Percentiles rank a stretch among this genome's conserved stretches.
Conservation (phyloP, 1,140 invertebrate genomes). For the Plutomurus gul region DNA sequence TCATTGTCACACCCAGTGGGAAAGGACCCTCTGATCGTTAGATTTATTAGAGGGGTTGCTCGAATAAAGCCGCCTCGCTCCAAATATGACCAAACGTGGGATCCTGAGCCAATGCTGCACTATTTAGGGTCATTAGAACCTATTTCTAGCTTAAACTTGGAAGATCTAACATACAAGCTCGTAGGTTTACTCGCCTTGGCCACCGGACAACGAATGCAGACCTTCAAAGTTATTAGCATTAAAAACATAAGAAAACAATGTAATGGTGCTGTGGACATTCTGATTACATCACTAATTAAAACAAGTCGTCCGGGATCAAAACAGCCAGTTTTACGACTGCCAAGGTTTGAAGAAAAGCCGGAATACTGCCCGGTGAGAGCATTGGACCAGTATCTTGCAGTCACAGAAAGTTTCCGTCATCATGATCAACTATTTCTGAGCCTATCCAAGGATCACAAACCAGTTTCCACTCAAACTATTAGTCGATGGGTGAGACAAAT, state of each 20-base stretch:
- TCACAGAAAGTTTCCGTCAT: not conserved
- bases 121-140: too few relatives aligned
- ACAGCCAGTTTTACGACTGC: not conserved
- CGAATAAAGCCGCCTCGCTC: too few relatives aligned
- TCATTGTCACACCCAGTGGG: too few relatives aligned
- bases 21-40: too few relatives aligned
- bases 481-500: not conserved
- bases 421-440: not conserved
- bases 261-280: not conserved
- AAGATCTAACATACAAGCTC: too few relatives aligned
- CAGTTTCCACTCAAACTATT: not conserved
- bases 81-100: too few relatives aligned
- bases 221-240: not conserved
- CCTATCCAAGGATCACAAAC: not conserved
- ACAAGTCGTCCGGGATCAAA: not conserved
- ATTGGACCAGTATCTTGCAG: not conserved
- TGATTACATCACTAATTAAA: not conserved
- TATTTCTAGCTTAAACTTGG: too few relatives aligned
- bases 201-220: too few relatives aligned
- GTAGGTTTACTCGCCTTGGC: too few relatives aligned
- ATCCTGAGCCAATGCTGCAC: too few relatives aligned
- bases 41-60: too few relatives aligned
- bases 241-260: not conserved
- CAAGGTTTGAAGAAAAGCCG: not conserved
- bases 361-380: not conserved